Conservation (phyloP, 2,888 invertebrate species). For the Scaptomyza flava region DNA sequence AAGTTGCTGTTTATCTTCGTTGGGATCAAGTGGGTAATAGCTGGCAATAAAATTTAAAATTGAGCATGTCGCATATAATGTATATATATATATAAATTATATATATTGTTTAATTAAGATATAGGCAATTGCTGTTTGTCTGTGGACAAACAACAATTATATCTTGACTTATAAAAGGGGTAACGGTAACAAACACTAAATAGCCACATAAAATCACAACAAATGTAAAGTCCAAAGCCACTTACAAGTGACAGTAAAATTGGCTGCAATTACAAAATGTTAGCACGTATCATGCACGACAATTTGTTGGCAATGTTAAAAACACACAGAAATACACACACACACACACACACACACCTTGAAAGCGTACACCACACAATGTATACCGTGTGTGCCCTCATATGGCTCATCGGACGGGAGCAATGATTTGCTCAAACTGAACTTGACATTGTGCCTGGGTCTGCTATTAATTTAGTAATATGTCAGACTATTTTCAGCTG, state of each 20-base stretch:
- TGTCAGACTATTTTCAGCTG: constrained; percentile 66
- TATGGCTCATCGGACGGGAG: constrained; percentile 40
- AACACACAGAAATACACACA: constrained; percentile 9
- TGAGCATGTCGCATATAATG: constrained; percentile 46
- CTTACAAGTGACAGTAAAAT: constrained; percentile 70
- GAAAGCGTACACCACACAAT: constrained; percentile 5
- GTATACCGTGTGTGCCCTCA: constrained; percentile 16
- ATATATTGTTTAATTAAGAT: constrained; percentile 63
- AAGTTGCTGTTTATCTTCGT: constrained; percentile 14
- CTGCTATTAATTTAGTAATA: constrained; percentile 69
- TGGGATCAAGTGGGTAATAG: constrained; percentile 18
- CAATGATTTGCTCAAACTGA: constrained; percentile 67
- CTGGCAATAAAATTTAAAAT: constrained; percentile 46
- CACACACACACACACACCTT: background rate
- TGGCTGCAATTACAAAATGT: constrained; percentile 70
- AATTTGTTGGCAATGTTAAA: constrained; percentile 34
- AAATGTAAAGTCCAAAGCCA: constrained; percentile 45
- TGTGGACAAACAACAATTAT: constrained; percentile 9
- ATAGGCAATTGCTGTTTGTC: constrained; percentile 24
- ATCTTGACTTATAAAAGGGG: constrained; percentile 30
- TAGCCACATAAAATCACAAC: constrained; percentile 51
- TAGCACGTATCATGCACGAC: constrained; percentile 67
- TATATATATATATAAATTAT: constrained; percentile 31
- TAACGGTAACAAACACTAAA: constrained; percentile 40
- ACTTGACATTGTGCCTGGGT: constrained; percentile 77